Evolutionary conservation across 2,888 invertebrate species (phyloP).

Genomic region (Periphyllus acericola): DNA sequence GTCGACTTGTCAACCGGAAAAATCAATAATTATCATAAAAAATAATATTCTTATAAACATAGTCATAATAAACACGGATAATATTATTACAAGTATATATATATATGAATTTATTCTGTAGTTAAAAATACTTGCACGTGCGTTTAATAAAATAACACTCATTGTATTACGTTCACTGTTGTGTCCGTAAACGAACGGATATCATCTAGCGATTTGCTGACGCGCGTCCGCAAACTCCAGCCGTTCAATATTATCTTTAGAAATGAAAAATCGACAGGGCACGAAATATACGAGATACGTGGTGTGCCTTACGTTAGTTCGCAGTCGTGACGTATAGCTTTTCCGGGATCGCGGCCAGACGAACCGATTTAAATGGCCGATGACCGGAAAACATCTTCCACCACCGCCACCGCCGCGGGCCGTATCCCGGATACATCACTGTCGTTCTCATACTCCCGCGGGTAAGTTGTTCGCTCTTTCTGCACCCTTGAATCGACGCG

Average conservation of each 20-base stretch:
- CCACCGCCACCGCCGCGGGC: neutral
- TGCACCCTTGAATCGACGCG: neutral
- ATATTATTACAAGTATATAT: too few relatives aligned
- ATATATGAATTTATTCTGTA: neutral
- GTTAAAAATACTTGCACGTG: neutral
- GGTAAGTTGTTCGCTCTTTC: neutral
- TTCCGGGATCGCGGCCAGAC: neutral
- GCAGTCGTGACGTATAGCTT: neutral
- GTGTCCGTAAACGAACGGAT: too few relatives aligned
- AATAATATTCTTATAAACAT: too few relatives aligned
- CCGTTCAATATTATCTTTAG: too few relatives aligned
- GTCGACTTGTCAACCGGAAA: neutral
- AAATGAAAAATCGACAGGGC: neutral
- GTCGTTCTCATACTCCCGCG: neutral
- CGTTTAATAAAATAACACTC: neutral
- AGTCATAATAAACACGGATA: too few relatives aligned
- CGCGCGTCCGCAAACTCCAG: too few relatives aligned
- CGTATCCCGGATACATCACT: conserved; percentile 11
- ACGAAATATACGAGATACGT: neutral
- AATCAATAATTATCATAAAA: neutral
- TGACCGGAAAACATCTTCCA: conserved; percentile 41
- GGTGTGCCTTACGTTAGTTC: conserved; percentile 8
- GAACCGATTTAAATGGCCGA: conserved; percentile 35
- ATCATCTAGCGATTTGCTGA: too few relatives aligned
- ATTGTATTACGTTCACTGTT: too few relatives aligned